Percentiles rank a stretch among this genome's conserved stretches.
Conservation (phyloP, 23 tunicate species). For the Ciona savignyi region DNA sequence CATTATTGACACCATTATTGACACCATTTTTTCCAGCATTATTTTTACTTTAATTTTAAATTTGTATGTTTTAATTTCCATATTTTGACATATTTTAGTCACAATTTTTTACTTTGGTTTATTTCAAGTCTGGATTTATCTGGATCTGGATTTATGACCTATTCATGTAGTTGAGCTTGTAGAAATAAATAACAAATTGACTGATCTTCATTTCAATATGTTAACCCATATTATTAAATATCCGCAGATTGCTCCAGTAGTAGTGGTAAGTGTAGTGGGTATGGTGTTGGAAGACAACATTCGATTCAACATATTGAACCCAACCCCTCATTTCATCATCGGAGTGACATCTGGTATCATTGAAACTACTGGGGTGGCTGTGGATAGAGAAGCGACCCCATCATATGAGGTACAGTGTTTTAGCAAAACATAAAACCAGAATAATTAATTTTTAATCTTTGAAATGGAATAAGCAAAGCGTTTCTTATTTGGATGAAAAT, state of each 20-base stretch:
- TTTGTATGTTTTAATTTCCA: too few relatives aligned
- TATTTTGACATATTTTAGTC: too few relatives aligned
- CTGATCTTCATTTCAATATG: background rate
- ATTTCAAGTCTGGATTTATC: too few relatives aligned
- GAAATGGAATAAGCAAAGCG: background rate
- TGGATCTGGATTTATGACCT: too few relatives aligned
- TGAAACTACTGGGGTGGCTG: slow-evolving; percentile 25
- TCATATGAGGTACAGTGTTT: background rate
- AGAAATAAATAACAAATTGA: too few relatives aligned
- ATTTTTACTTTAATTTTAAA: too few relatives aligned
- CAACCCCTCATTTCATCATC: slow-evolving; percentile 27
- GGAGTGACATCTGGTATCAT: slow-evolving; percentile 41
- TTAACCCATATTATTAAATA: background rate
- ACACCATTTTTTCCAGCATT: too few relatives aligned
- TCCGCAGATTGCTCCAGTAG: background rate
- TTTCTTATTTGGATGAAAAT: background rate
- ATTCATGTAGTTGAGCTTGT: too few relatives aligned
- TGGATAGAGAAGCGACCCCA: slow-evolving; percentile 30
- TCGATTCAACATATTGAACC: slow-evolving; percentile 27
- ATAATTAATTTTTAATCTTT: background rate
- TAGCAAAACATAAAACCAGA: too few relatives aligned
- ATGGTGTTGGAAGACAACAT: slow-evolving; percentile 24
- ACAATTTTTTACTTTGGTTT: too few relatives aligned
- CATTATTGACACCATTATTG: too few relatives aligned
- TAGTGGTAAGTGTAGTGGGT: slow-evolving; percentile 7